Percentiles rank a stretch among this genome's conserved stretches.
Evolutionary conservation across 2,888 invertebrate genomes (phyloP).

Genomic region (Ophonus ardosiacus): DNA sequence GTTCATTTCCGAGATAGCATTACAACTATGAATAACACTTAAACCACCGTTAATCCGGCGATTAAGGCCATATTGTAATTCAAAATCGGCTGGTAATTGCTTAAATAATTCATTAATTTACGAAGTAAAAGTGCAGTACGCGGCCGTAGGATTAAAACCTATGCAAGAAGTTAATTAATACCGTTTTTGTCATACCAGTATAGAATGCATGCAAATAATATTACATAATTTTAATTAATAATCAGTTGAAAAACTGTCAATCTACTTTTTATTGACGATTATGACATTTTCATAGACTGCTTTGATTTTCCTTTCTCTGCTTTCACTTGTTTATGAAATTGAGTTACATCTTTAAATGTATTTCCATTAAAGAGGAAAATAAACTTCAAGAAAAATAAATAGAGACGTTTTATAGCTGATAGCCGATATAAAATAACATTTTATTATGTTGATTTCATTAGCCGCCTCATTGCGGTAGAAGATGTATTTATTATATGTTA

Average conservation of each 20-base stretch:
- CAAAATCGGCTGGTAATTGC: not conserved
- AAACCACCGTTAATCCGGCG: not conserved
- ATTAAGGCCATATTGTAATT: slow-evolving; percentile 1
- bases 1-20: not conserved
- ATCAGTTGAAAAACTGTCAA: slow-evolving; percentile 46
- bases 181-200: slow-evolving; percentile 1
- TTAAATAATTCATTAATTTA: slow-evolving; percentile 24
- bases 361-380: slow-evolving; percentile 44
- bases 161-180: slow-evolving; percentile 27
- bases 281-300: slow-evolving; percentile 29
- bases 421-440: slow-evolving; percentile 21
- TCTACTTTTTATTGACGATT: slow-evolving; percentile 28
- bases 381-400: slow-evolving; percentile 19
- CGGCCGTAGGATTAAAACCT: not conserved
- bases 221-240: slow-evolving; percentile 54
- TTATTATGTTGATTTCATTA: slow-evolving; percentile 25
- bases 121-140: slow-evolving; percentile 13
- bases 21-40: not conserved
- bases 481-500: slow-evolving; percentile 18
- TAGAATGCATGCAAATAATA: slow-evolving; percentile 13
- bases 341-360: slow-evolving; percentile 44
- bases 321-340: slow-evolving; percentile 42
- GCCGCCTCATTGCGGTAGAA: not conserved
- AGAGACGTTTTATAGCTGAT: not conserved
- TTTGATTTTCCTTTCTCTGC: slow-evolving; percentile 48